Base-by-base conservation (phyloP, 2,888 invertebrate species). In the Lasioglossum morio region DNA sequence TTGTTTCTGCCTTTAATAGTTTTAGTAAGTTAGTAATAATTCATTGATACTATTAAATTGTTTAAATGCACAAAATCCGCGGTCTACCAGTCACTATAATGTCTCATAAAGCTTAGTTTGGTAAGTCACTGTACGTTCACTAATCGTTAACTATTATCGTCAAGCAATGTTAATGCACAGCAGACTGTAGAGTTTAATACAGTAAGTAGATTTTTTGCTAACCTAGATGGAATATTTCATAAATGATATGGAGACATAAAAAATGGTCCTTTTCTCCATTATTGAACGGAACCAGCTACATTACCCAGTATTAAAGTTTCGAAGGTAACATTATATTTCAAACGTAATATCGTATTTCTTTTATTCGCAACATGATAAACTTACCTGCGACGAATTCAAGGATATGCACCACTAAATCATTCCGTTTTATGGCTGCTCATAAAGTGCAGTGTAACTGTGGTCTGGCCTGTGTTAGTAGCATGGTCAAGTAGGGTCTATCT, bases 381-480 rank as follows among this genome's bases (percentile, higher is more conserved):
- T 69, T 23, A 10, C 23, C 34, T 23, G 34, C 69, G 1, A 69
- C 69, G 23, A 69, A 69, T 69, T 37, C 69, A 69, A 69, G 60
- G 60, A 43, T 27, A 75, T 60, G 40, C 43, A 37, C 10, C 37
- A 69, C 66, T 66, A 66, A 37, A 66, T 66, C 66, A 66, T 66
- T 66, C 34, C 23, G 37, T 69, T 69, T 69, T 69, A 69, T 69
- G 23, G 69, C 69, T 34, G 37, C 37, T 69, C 37, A 37, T 69
- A 69, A 69, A 69, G 69, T 34, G 69, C 69, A 23, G 69, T 69
- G 37, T 23, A 69, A 69, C 69, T 37, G 37, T 37, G 69, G 37
- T 23, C 37, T 23, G 37, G 34, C 37, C 10, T 69, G 69, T 34
- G 34, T 69, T 69, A 19, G 66, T 69, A 37, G 34, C 8, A 37